phyloP scores from a whole-genome alignment of 2,113 vertebrate species.

The Aspidoscelis tigris region DNA sequence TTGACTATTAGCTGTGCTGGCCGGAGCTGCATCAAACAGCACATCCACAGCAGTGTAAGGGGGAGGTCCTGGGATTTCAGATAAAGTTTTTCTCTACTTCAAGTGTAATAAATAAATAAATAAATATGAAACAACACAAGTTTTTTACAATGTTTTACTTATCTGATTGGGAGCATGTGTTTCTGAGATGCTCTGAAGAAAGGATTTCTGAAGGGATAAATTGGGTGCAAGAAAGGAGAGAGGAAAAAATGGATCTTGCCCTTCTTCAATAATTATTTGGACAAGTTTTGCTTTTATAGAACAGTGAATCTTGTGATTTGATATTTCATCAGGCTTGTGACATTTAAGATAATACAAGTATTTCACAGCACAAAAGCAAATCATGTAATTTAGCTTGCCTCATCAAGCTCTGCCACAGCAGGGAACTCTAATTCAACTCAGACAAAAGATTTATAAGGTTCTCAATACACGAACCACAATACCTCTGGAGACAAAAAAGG shows the following conservation, averaged over 20 bases:
- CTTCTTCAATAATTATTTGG: constrained; percentile 74
- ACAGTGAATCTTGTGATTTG: constrained; percentile 72
- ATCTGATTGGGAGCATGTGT: constrained; percentile 55
- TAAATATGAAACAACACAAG: constrained; percentile 55
- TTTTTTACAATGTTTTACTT: constrained; percentile 59
- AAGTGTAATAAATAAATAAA: constrained; percentile 28
- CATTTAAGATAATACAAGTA: constrained; percentile 79
- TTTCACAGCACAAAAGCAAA: constrained; percentile 78
- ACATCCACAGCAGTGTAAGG: constrained; percentile 26
- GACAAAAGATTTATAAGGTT: constrained; percentile 78
- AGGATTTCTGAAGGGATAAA: constrained; percentile 62
- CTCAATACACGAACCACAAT: constrained; percentile 72
- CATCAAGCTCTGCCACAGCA: constrained; percentile 74
- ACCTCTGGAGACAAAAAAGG: constrained; percentile 51
- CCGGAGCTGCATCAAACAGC: no score
- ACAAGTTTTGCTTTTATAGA: constrained; percentile 73
- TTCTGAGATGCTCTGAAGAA: constrained; percentile 64
- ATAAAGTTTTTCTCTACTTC: constrained; percentile 47
- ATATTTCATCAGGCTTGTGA: constrained; percentile 72
- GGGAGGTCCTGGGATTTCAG: constrained; percentile 39
- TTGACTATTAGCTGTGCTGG: no score
- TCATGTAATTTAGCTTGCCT: constrained; percentile 78
- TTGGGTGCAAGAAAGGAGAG: constrained; percentile 46
- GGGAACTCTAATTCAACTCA: constrained; percentile 74
- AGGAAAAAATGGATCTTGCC: constrained; percentile 54